Base-by-base conservation (phyloP, 37 sponge, comb jelly and placozoan species). In the Oscarella lobularis region DNA sequence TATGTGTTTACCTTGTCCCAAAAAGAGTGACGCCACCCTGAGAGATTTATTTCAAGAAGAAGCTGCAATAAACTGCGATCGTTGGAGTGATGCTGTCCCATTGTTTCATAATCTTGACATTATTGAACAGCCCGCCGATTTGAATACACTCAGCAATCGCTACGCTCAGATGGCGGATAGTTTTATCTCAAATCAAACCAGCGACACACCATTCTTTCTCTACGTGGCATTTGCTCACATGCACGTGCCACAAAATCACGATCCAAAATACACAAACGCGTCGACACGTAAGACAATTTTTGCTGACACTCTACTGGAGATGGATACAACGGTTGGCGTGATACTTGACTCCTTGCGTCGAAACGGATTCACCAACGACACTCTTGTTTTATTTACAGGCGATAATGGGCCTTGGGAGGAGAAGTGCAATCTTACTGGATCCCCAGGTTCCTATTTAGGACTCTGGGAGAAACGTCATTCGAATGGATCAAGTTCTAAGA, bases 381-480 rank as follows among this genome's bases (percentile, higher is more conserved):
- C 71, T n/a, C 30, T 68, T 5, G 30, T 68, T 20, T 68, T 31
- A 34, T 68, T 68, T 14, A 68, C 71, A n/a, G 30, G 71, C 6
- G 71, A 68, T 14, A 68, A 68, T 68, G 71, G 79, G 36, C 79
- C 79, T 4, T 78, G 79, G 71, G 79, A 78, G 31, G 41, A 35
- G 32, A 78, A 78, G 40, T 78, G 79, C 67, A 67, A 78, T 4
- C 67, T 78, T 3, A 38, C 79, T 2, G 79, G 79, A 31, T 14
- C 70, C 31, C 20, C 38, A 2, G 35, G 1, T 5, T 72, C 79
- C 1, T 78, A 32, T 36, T 27, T 72, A 14, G 79, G 79, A 67
- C 31, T 36, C 3, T 78, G 72, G 72, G 72, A 78, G 72, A 78
- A 38, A 72, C 31, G 36, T 3, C 2, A 1, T 3, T 40, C 41